Evolutionary conservation across 1,140 invertebrate species (phyloP).

Genomic region (Heliothis virescens): DNA sequence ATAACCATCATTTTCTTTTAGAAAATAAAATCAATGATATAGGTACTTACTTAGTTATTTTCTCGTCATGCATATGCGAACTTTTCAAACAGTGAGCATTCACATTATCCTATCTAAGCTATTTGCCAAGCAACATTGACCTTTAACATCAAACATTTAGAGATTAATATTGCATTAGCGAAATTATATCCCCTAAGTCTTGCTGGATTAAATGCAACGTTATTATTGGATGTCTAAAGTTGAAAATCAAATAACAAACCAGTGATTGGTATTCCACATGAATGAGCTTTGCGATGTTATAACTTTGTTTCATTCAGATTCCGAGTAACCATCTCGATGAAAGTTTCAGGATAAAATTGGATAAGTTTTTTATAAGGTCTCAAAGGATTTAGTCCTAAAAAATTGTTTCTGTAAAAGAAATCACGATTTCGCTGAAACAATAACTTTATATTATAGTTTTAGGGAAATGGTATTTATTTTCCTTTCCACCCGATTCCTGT

Average conservation of each 20-base stretch:
- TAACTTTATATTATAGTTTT: too few relatives aligned
- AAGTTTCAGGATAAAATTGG: background rate
- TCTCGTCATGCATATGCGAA: constrained; percentile 46
- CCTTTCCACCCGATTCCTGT: too few relatives aligned
- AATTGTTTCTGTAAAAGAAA: background rate
- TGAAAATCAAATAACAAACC: background rate
- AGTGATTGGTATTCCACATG: constrained; percentile 33
- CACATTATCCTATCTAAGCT: background rate
- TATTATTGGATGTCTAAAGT: background rate
- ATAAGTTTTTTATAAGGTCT: background rate
- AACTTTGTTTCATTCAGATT: constrained; percentile 39
- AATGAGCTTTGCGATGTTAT: constrained; percentile 46
- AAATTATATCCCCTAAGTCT: background rate
- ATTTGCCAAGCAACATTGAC: background rate
- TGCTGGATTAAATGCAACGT: background rate
- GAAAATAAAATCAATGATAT: too few relatives aligned
- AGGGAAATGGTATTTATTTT: too few relatives aligned
- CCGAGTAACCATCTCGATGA: background rate
- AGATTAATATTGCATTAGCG: background rate
- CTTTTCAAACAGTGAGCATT: constrained; percentile 42
- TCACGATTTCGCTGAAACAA: too few relatives aligned
- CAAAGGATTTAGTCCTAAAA: background rate
- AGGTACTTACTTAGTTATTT: too few relatives aligned
- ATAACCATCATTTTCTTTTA: too few relatives aligned
- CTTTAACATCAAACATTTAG: background rate